These are phyloP conservation scores for Rutilus rutilus DNA, from an alignment of 2,113 vertebrate species.

Conservation along the genomic window DNA sequence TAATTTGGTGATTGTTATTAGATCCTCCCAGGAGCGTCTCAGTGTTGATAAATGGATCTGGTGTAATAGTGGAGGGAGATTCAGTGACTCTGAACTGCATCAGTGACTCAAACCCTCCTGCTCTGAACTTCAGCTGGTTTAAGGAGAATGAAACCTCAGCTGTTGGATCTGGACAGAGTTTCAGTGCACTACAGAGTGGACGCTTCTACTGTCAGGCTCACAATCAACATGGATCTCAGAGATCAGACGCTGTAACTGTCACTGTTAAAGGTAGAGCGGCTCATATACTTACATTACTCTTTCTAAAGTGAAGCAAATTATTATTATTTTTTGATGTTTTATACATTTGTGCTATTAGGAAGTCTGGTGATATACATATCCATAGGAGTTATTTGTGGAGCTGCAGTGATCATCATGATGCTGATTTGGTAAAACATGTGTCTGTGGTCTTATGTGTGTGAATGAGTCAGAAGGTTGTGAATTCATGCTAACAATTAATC, in stretches of 20 bases:
- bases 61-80: background rate
- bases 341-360: background rate
- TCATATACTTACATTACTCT: too few species aligned
- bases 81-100: background rate
- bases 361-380: background rate
- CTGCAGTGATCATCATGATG: background rate
- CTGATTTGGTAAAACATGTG: background rate
- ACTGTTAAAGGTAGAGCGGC: too few species aligned
- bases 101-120: too few species aligned
- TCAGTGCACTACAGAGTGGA: too few species aligned
- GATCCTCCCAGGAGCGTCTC: rapidly evolving
- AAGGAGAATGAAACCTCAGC: too few species aligned
- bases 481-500: too few species aligned
- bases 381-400: background rate
- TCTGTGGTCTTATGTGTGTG: background rate
- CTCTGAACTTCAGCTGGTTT: too few species aligned
- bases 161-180: too few species aligned
- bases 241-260: too few species aligned
- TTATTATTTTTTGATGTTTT: background rate
- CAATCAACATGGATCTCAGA: too few species aligned
- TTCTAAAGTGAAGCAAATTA: background rate
- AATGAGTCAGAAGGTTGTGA: too few species aligned
- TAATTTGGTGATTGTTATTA: background rate
- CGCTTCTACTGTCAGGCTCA: too few species aligned
- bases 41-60: background rate